These are phyloP conservation scores for Calcarius ornatus DNA, from an alignment of 2,113 vertebrate species.

Conservation along the genomic window DNA sequence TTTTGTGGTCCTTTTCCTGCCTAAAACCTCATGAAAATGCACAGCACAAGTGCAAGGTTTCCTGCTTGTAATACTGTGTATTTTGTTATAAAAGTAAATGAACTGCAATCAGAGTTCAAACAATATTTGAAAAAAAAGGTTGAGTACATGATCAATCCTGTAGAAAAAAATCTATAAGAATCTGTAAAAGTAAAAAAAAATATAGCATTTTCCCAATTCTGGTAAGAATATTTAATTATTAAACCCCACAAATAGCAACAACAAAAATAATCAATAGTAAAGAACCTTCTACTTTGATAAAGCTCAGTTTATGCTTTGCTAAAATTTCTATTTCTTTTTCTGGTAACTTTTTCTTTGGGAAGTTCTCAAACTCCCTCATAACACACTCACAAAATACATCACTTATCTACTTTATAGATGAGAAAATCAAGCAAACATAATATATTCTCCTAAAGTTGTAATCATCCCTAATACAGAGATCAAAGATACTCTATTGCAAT, in stretches of 20 bases:
- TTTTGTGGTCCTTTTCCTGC: neutral
- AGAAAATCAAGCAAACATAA: constrained; percentile 1
- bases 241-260: neutral
- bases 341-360: neutral
- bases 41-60: neutral
- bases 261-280: neutral
- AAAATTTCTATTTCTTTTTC: neutral
- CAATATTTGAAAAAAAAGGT: neutral
- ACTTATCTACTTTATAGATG: neutral
- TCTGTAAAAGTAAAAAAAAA: neutral
- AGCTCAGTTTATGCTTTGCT: neutral
- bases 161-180: neutral
- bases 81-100: neutral
- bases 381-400: neutral
- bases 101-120: neutral
- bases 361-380: neutral
- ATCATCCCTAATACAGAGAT: constrained; percentile 1
- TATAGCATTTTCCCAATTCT: neutral
- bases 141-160: neutral
- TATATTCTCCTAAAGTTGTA: constrained; percentile 27
- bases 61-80: neutral
- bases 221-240: neutral
- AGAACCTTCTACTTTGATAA: neutral
- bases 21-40: neutral
- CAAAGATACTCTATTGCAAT: neutral